Base-by-base conservation (phyloP, 1,140 invertebrate species). In the Orussus abietinus region DNA sequence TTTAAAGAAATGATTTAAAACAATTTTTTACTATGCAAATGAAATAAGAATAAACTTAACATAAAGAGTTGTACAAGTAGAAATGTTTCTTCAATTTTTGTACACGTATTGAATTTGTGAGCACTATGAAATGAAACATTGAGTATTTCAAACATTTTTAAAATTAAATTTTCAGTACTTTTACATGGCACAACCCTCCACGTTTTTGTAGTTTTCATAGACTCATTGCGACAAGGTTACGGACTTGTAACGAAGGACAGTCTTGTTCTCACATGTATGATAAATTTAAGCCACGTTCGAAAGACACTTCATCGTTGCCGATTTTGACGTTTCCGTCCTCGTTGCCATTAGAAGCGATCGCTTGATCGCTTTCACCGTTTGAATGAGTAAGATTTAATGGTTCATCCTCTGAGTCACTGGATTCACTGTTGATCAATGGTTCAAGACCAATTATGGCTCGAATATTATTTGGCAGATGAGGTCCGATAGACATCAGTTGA, bases 401-500 rank as follows among this genome's bases (percentile, higher is more conserved):
- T 18, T 45, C 45, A 18, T 58, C 52, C 18, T 63, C 61, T 14
- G 43, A 19, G 14, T 55, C 51, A 18, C 35, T 60, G 11, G 33
- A 31, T 25, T 47, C 42, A 6, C 48, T 31, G 32, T 52, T 64
- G 21, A 62, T 57, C 2, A 72, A 31, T 18, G 69, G 60, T 12
- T 75, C 71, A 3, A 87, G 62, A 0, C 84, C 85, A 25, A 89
- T 76, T 40, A 88, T 84, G 5, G 74, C 58, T 19, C 84, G 72
- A 26, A 88, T 77, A 12, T 78, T 74, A 52, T 86, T 80, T 0
- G 84, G 81, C 21, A 90, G 61, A 49, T 83, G 76, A 10, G 51
- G 31, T 5, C 79, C 79, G 0, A 84, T 77, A 19, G 79, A 79
- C 57, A 81, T 79, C 1, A 95, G 76, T 64, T 95, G 91, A 53